Evolutionary conservation across 1,140 invertebrate species (phyloP).

Genomic region (Lepidostoma basale): DNA sequence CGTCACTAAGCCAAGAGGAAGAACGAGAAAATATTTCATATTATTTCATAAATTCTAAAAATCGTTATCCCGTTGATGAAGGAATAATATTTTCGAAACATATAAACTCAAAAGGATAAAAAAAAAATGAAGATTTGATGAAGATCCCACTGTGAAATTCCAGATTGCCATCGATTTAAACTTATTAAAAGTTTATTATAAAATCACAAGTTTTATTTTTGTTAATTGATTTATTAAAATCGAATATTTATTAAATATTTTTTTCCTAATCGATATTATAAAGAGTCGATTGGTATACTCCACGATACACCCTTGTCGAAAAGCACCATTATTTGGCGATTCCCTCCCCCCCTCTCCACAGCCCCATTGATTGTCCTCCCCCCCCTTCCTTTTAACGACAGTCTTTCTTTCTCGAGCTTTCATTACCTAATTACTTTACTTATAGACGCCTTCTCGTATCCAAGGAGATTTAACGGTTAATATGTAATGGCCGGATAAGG

Average conservation of each 20-base stretch:
- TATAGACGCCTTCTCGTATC: constrained; percentile 32
- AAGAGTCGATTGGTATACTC: neutral
- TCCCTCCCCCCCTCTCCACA: constrained; percentile 20
- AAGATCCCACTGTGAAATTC: no score
- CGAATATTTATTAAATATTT: neutral
- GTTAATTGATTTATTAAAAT: neutral
- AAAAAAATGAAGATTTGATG: no score
- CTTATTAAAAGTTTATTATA: neutral
- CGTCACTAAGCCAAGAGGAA: no score
- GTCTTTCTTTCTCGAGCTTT: constrained; percentile 43
- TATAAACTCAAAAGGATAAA: no score
- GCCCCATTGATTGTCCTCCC: constrained; percentile 36
- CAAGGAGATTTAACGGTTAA: constrained; percentile 6
- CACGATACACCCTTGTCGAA: neutral
- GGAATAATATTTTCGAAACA: no score
- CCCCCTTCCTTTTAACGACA: constrained; percentile 29
- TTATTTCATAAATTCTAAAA: no score
- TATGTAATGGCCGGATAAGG: neutral
- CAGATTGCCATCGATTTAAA: no score
- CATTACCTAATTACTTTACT: constrained; percentile 46
- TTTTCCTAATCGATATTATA: neutral
- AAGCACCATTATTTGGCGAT: constrained; percentile 42
- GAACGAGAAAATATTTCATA: no score
- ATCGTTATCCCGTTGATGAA: no score
- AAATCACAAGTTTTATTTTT: neutral